Conservation (phyloP, 2,888 invertebrate genomes). For the Quadroppia sp. region DNA sequence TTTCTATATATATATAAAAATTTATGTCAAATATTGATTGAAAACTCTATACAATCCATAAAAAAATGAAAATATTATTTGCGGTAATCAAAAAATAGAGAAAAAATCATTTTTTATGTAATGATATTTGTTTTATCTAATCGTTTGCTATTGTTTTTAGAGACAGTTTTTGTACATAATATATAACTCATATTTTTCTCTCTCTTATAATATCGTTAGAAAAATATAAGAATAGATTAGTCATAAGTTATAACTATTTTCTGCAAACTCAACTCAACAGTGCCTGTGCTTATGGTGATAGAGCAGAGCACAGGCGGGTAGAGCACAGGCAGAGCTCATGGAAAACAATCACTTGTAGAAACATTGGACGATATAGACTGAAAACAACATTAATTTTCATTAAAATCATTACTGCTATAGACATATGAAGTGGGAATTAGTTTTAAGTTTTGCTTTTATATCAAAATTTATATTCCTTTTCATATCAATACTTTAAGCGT, state of each 20-base stretch:
- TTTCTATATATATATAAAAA: slow-evolving; percentile 20
- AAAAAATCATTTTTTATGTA: slow-evolving; percentile 18
- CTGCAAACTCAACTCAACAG: slow-evolving; percentile 18
- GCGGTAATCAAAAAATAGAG: slow-evolving; percentile 18
- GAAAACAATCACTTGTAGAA: slow-evolving; percentile 22
- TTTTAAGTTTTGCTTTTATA: no score
- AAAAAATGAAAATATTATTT: neutral
- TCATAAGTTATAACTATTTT: no score
- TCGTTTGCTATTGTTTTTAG: slow-evolving; percentile 1
- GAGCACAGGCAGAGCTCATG: neutral
- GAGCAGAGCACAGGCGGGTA: neutral
- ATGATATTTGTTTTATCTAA: slow-evolving; percentile 20
- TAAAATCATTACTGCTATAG: neutral
- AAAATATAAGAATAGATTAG: neutral
- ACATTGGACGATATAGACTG: neutral
- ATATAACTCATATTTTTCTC: no score
- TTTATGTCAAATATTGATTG: slow-evolving; percentile 32
- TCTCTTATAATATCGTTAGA: no score
- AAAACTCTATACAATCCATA: neutral
- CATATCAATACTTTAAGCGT: neutral
- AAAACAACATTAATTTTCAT: slow-evolving; percentile 13
- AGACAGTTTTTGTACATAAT: neutral
- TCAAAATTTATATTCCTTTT: no score
- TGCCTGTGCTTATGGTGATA: neutral
- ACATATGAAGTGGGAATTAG: no score